These are phyloP conservation scores for Drosophila lacertosa DNA, from an alignment of 1,140 invertebrate species.

Conservation along the genomic window DNA sequence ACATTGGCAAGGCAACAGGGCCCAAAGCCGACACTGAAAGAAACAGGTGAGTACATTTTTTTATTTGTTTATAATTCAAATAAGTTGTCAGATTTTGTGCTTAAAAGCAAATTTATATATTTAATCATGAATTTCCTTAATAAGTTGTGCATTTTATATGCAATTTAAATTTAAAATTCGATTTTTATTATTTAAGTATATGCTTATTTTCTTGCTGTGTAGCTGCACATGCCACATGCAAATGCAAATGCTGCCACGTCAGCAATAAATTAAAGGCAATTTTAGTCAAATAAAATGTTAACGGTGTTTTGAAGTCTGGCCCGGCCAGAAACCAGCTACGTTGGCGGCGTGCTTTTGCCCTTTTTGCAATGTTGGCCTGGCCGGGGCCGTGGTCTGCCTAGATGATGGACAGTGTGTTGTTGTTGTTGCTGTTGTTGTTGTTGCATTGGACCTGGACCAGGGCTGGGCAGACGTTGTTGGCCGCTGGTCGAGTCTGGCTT, in stretches of 20 bases:
- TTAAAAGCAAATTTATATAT: too few species aligned
- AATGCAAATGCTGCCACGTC: constrained; percentile 54
- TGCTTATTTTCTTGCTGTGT: constrained; percentile 8
- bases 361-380: constrained; percentile 55
- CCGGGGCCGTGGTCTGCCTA: constrained; percentile 12
- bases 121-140: too few species aligned
- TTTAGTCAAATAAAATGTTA: constrained; percentile 82
- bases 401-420: constrained; percentile 74
- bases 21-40: constrained; percentile 7
- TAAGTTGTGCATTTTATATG: too few species aligned
- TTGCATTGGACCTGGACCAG: constrained; percentile 1
- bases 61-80: too few species aligned
- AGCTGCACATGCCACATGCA: constrained; percentile 33
- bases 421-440: constrained; percentile 38
- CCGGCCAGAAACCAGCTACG: constrained; percentile 22
- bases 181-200: too few species aligned
- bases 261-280: constrained; percentile 82
- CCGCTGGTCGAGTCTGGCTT: constrained; percentile 27
- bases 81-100: too few species aligned
- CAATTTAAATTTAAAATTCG: too few species aligned
- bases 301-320: constrained; percentile 47
- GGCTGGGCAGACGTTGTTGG: not conserved
- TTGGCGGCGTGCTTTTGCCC: constrained; percentile 59
- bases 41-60: not conserved
- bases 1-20: constrained; percentile 54